phyloP scores from a whole-genome alignment of 2,113 vertebrate species.

The Ailuropoda melanoleuca region DNA sequence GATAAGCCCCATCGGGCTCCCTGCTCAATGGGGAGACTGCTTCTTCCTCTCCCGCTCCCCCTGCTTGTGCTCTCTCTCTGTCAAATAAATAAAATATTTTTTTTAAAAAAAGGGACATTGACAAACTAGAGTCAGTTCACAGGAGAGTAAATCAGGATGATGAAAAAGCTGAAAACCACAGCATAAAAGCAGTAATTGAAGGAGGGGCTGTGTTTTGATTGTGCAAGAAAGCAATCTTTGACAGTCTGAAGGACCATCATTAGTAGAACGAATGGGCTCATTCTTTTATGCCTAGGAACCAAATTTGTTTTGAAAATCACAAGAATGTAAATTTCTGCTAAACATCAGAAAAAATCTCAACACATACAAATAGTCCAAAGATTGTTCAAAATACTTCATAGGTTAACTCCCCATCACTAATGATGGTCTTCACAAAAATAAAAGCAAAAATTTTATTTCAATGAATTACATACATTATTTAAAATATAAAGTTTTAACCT shows the following conservation, averaged over 20 bases:
- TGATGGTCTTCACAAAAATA: not conserved
- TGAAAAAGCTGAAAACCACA: not conserved
- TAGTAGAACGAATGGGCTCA: not conserved
- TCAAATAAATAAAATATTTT: not conserved
- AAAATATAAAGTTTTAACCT: not conserved
- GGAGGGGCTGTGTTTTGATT: not conserved
- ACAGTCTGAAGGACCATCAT: not conserved
- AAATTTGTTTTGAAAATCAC: slow-evolving; percentile 27
- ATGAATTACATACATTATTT: not conserved
- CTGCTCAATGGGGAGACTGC: too few relatives aligned
- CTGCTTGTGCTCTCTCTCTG: too few relatives aligned
- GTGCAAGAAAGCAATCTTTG: not conserved
- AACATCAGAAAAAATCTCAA: slow-evolving; percentile 6
- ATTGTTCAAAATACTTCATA: not conserved
- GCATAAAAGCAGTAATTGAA: slow-evolving; percentile 36
- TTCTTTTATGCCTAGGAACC: slow-evolving; percentile 15
- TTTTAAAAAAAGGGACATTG: not conserved
- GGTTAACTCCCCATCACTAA: not conserved
- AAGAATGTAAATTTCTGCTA: slow-evolving; percentile 12
- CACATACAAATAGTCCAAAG: not conserved
- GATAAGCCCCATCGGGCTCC: too few relatives aligned
- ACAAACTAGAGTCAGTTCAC: slow-evolving; percentile 32
- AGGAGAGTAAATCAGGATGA: not conserved
- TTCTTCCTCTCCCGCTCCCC: too few relatives aligned
- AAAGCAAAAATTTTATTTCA: slow-evolving; percentile 1